Evolutionary conservation across 30 jellyfish, hydroid and myxozoan genomes (phyloP).

Genomic region (Aurelia coerulea): DNA sequence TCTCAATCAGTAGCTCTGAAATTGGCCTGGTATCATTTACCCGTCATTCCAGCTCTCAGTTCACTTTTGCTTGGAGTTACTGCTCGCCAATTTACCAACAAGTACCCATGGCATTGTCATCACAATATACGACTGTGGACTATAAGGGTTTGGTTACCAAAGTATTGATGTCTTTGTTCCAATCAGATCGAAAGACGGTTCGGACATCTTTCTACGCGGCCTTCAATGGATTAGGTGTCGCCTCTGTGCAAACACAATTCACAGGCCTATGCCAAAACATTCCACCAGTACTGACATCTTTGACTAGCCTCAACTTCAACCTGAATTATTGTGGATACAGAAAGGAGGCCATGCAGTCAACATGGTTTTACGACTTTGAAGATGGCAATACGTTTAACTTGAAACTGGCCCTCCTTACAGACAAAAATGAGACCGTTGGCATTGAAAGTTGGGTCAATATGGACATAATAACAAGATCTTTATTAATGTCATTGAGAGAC

Average conservation of each 20-base stretch:
- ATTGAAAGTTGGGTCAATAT: slow-evolving; percentile 64
- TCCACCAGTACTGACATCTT: slow-evolving; percentile 72
- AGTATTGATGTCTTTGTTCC: slow-evolving; percentile 60
- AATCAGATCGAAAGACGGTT: slow-evolving; percentile 68
- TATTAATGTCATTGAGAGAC: slow-evolving; percentile 52
- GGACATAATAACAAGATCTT: slow-evolving; percentile 18
- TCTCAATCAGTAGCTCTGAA: slow-evolving; percentile 37
- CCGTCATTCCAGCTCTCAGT: slow-evolving; percentile 32
- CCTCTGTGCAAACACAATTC: slow-evolving; percentile 68
- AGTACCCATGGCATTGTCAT: slow-evolving; percentile 16
- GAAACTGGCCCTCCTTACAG: slow-evolving; percentile 29
- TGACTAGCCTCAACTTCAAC: slow-evolving; percentile 32
- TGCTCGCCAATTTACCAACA: slow-evolving; percentile 49
- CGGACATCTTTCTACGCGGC: slow-evolving; percentile 54
- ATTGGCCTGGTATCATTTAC: slow-evolving; percentile 62
- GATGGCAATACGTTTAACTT: slow-evolving; percentile 72
- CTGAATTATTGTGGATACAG: slow-evolving; percentile 69
- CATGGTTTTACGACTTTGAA: slow-evolving; percentile 83
- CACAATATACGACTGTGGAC: slow-evolving; percentile 33
- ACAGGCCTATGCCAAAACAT: slow-evolving; percentile 73
- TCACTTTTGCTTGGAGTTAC: slow-evolving; percentile 69
- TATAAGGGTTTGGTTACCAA: slow-evolving; percentile 55
- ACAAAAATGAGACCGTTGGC: slow-evolving; percentile 30
- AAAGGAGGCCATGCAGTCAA: slow-evolving; percentile 32
- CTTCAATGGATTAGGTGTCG: slow-evolving; percentile 35